Conservation (phyloP, 2,888 invertebrate genomes). For the Leptopilina syphax region DNA sequence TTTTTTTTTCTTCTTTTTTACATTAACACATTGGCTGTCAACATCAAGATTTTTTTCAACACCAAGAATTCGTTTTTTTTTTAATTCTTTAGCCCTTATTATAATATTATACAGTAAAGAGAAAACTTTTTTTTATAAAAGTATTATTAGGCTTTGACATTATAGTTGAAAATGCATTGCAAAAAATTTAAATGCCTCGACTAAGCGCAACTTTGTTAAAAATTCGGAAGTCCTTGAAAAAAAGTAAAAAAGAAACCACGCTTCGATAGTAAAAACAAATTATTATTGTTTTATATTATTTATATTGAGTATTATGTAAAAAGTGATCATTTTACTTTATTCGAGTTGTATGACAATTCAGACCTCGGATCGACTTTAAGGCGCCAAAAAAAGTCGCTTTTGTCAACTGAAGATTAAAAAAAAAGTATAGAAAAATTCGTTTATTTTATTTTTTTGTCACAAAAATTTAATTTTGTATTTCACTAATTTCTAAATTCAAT, state of each 20-base stretch:
- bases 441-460: too few species aligned
- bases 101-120: constrained; percentile 17
- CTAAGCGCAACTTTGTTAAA: constrained; percentile 18
- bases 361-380: too few species aligned
- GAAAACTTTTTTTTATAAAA: constrained; percentile 33
- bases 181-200: constrained; percentile 26
- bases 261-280: constrained; percentile 15
- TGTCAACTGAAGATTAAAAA: background rate
- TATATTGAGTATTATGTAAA: constrained; percentile 29
- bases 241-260: constrained; percentile 28
- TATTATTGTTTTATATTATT: background rate
- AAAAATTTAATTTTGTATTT: too few species aligned
- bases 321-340: constrained; percentile 9
- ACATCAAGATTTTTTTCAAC: constrained; percentile 34
- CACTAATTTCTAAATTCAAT: too few species aligned
- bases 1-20: background rate
- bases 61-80: constrained; percentile 20
- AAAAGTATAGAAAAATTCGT: too few species aligned
- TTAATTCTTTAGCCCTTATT: constrained; percentile 4
- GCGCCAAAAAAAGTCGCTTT: too few species aligned
- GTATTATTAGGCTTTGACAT: constrained; percentile 6
- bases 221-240: constrained; percentile 24
- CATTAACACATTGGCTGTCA: constrained; percentile 35
- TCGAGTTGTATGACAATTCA: background rate
- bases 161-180: constrained; percentile 1